These are phyloP conservation scores for Cosmia pyralina DNA, from an alignment of 2,888 invertebrate species.

Conservation along the genomic window DNA sequence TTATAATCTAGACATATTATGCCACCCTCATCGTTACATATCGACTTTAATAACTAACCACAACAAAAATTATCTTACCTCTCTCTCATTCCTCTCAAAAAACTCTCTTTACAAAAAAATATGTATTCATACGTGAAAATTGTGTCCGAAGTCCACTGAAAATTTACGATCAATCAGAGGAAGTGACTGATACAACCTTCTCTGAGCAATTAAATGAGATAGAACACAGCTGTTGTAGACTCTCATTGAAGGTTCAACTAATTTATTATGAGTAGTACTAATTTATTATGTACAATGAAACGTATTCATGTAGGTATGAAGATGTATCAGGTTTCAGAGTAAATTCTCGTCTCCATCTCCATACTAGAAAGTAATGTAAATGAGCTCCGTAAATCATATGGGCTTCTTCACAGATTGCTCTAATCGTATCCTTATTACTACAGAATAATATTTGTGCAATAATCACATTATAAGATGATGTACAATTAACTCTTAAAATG, in stretches of 20 bases:
- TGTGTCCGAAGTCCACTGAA: background rate
- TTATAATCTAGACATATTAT: background rate
- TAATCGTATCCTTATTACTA: too few species aligned
- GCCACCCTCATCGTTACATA: too few species aligned
- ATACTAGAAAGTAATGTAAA: too few species aligned
- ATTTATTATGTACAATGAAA: background rate
- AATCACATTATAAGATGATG: background rate
- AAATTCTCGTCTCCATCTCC: conserved; percentile 46
- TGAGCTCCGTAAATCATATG: conserved; percentile 2
- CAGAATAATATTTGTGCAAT: background rate
- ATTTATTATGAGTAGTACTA: conserved; percentile 8
- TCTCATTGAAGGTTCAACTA: conserved; percentile 27
- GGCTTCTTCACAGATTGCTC: conserved; percentile 4
- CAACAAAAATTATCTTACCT: too few species aligned
- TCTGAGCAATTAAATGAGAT: conserved; percentile 3
- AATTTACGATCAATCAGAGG: background rate
- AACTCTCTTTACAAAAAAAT: too few species aligned
- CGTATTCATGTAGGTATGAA: conserved; percentile 4
- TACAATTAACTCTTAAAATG: too few species aligned
- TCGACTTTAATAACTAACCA: too few species aligned
- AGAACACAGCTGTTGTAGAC: conserved; percentile 15
- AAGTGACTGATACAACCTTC: background rate
- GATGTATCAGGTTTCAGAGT: conserved; percentile 40
- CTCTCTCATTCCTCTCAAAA: too few species aligned
- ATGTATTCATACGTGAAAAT: background rate